Evolutionary conservation across 2,888 invertebrate species (phyloP).

Genomic region (Orthosia incerta): DNA sequence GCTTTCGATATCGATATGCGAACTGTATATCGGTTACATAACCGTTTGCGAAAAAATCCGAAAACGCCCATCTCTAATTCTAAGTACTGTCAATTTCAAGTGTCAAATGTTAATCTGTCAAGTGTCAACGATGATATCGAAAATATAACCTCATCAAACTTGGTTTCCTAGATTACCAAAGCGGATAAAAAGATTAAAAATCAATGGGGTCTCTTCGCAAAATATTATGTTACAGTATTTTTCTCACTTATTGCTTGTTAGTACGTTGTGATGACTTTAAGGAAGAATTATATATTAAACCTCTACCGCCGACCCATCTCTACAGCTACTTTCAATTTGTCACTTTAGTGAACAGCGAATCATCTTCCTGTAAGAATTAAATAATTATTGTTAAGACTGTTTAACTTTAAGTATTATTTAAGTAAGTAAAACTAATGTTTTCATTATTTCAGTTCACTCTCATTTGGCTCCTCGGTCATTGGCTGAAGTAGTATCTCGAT

Average conservation of each 20-base stretch:
- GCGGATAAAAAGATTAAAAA: neutral
- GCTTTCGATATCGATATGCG: too few species aligned
- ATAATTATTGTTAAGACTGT: neutral
- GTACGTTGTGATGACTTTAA: conserved; percentile 93
- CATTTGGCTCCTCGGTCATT: conserved; percentile 96
- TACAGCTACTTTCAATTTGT: conserved; percentile 98
- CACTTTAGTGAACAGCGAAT: conserved; percentile 93
- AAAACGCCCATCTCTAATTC: too few species aligned
- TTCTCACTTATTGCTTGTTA: conserved; percentile 57
- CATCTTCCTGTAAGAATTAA: conserved; percentile 91
- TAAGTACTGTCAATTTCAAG: too few species aligned
- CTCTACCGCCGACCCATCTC: conserved; percentile 95
- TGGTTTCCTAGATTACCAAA: neutral
- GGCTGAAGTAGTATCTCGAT: conserved; percentile 96
- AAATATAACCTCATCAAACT: neutral
- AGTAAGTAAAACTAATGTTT: conserved; percentile 1
- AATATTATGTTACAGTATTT: conserved; percentile 50
- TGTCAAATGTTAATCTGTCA: neutral
- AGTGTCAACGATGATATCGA: neutral
- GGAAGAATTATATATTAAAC: conserved; percentile 97
- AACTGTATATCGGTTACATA: too few species aligned
- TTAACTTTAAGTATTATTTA: neutral
- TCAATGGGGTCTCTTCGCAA: conserved; percentile 59
- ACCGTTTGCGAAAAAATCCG: too few species aligned
- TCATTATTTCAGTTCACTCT: conserved; percentile 92